Conservation (phyloP, 2,113 vertebrate genomes). For the Urocynchramus pylzowi region DNA sequence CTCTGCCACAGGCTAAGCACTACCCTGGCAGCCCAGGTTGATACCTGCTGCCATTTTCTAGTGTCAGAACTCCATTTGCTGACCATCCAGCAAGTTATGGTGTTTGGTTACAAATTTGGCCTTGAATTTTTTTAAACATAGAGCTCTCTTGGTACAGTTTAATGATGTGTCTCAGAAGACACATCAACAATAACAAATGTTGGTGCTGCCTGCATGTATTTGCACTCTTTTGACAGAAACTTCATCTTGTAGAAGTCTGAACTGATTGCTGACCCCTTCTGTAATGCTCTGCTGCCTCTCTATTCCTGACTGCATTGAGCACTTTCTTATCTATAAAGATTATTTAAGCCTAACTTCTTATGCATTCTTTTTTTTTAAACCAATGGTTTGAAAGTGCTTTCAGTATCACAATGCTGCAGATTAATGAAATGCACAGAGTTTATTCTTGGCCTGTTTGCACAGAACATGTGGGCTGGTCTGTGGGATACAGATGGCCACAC, state of each 20-base stretch:
- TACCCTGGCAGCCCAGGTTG: background rate
- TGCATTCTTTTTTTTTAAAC: background rate
- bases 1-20: fast-evolving
- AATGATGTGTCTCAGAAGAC: background rate
- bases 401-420: background rate
- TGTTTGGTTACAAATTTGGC: background rate
- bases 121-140: background rate
- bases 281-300: background rate
- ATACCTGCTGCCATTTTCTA: background rate
- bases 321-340: background rate
- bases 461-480: background rate
- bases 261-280: background rate
- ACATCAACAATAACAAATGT: background rate
- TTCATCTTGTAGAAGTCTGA: background rate
- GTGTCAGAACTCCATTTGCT: background rate
- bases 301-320: background rate
- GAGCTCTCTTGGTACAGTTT: background rate
- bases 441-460: background rate
- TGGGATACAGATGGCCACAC: background rate
- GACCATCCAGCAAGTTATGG: background rate
- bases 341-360: background rate
- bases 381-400: background rate
- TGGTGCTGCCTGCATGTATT: background rate
- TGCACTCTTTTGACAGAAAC: background rate
- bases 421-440: background rate